Evolutionary conservation across 1,140 invertebrate species (phyloP), one percentile per base, ranked within the genome.

Genomic region (Nylanderia fulva): DNA sequence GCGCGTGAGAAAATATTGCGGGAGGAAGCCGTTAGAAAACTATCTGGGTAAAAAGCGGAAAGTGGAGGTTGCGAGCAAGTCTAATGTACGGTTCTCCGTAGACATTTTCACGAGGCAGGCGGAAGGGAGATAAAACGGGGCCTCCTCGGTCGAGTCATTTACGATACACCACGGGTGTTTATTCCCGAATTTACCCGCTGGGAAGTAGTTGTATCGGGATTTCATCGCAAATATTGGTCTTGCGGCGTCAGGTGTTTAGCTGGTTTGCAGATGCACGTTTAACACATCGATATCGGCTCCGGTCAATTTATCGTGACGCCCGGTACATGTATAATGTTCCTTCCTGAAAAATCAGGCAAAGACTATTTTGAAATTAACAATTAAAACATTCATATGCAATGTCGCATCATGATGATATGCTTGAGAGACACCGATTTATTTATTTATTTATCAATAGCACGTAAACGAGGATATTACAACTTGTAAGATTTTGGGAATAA

Each of bases 171-270:
- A 58, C 24, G 42, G 42, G 36, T 80, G 64, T 82, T 72, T 82
- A 82, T 72, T 52, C 18, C 9, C n/a, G 18, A 71, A 56, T 66
- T 58, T 42, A 18, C 52, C 27, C 61, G 5, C 42, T 33, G 18
- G 18, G 15, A 60, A 80, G 24, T 54, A 48, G 15, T 69, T 68
- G 75, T 80, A 85, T 79, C 83, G 75, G 74, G 63, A 66, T 85
- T 85, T 85, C 63, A 68, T 85, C 64, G 63, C 75, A 80, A 85
- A 80, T 85, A 85, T 85, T 85, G 75, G 75, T 68, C 77, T 68
- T 85, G 75, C 15, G 63, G 84, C 42, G 75, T 52, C 75, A 48
- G 39, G 52, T 60, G 75, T 36, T 60, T 56, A 45, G 52, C 24
- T 45, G 42, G 83, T 80, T 85, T 68, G 64, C 75, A 66, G 27